phyloP scores from a whole-genome alignment of 1,140 invertebrate genomes.

The Amphibalanus amphitrite region DNA sequence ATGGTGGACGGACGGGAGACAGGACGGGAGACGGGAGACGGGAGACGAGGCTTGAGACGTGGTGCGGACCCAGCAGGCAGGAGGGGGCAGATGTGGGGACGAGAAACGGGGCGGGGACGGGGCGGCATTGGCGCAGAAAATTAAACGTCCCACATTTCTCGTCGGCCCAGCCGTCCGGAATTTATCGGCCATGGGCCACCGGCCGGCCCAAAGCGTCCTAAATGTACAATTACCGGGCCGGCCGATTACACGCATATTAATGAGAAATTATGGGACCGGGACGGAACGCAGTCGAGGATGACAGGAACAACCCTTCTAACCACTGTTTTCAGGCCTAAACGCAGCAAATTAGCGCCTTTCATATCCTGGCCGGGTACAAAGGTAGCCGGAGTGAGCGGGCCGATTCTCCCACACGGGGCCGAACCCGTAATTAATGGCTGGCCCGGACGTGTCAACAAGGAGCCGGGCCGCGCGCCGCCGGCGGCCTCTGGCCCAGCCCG shows the following conservation, averaged over 20 bases:
- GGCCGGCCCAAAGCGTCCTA: background rate
- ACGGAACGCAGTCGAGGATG: background rate
- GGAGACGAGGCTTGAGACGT: too few species aligned
- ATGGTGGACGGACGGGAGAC: too few species aligned
- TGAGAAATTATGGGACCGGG: background rate
- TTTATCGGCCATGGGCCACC: background rate
- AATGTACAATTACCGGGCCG: background rate
- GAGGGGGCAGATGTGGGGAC: too few species aligned
- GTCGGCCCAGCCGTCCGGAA: background rate
- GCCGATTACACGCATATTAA: background rate
- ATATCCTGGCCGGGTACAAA: background rate
- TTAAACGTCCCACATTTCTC: background rate
- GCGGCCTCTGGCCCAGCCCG: too few species aligned
- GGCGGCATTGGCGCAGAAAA: background rate
- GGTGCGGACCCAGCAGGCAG: too few species aligned
- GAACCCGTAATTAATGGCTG: background rate
- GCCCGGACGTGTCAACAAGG: background rate
- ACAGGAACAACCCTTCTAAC: background rate
- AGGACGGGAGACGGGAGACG: too few species aligned
- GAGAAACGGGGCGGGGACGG: too few species aligned
- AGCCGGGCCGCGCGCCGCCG: background rate
- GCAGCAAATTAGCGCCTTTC: background rate
- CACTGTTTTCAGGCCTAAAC: conserved; percentile 1
- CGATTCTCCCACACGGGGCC: background rate
- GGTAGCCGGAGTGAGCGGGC: background rate